Percentiles rank a stretch among this genome's conserved stretches.
These are phyloP conservation scores for Copsychus sechellarum DNA, from an alignment of 2,113 vertebrate genomes.

Conservation along the genomic window DNA sequence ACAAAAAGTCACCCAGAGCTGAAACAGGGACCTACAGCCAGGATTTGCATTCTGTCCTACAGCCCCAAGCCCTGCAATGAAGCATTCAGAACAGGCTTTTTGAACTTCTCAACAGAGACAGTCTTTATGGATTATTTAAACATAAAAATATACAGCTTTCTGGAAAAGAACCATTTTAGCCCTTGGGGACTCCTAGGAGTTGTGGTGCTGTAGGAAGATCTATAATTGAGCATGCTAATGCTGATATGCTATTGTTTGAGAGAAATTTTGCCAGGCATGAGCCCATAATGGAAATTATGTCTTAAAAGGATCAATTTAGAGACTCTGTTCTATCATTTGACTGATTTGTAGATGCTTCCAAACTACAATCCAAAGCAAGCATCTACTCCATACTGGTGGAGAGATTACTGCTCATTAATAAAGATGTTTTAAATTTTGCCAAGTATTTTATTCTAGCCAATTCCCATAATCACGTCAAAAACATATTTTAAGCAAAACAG, in stretches of 20 bases:
- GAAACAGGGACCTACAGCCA: not conserved
- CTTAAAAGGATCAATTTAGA: conserved; percentile 24
- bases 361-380: not conserved
- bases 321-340: not conserved
- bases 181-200: not conserved
- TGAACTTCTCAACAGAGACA: conserved; percentile 39
- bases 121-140: conserved; percentile 62
- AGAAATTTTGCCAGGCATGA: not conserved
- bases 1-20: not conserved
- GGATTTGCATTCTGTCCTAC: not conserved
- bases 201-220: not conserved
- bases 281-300: not conserved
- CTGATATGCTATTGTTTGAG: not conserved
- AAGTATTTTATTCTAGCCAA: not conserved
- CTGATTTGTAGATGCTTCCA: not conserved
- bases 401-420: not conserved
- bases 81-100: not conserved
- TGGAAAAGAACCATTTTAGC: conserved; percentile 19
- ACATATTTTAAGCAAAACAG: not conserved
- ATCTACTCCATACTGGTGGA: not conserved
- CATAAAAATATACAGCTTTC: conserved; percentile 34
- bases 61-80: conserved; percentile 6
- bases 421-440: not conserved
- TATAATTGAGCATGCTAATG: conserved; percentile 29
- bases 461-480: not conserved